A percentile compares a stretch with the other conserved stretches of the same genome.
phyloP scores from a whole-genome alignment of 2,888 invertebrate species.

The Melinopterus prodromus region DNA sequence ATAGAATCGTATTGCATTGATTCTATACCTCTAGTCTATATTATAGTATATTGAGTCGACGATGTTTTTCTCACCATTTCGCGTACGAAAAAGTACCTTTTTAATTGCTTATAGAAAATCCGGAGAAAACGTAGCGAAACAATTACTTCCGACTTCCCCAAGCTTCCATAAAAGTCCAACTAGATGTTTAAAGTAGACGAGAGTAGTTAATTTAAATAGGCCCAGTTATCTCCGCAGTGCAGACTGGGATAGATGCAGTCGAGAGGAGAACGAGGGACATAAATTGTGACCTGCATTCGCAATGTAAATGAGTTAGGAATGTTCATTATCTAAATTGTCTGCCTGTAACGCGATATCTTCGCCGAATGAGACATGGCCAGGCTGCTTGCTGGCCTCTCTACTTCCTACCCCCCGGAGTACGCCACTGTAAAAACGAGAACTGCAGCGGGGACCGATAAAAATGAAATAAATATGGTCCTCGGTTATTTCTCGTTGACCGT shows the following conservation, averaged over 20 bases:
- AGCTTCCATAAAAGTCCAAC: neutral
- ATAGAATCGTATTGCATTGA: too few relatives aligned
- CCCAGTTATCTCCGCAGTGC: neutral
- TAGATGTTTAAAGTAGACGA: neutral
- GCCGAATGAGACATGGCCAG: slow-evolving; percentile 46
- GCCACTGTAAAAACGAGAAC: slow-evolving; percentile 40
- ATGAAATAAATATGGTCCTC: slow-evolving; percentile 46
- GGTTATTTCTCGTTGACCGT: neutral
- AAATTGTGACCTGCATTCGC: slow-evolving; percentile 43
- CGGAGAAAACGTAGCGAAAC: neutral
- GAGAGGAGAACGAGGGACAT: neutral
- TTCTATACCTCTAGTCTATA: too few relatives aligned
- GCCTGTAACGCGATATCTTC: slow-evolving; percentile 51
- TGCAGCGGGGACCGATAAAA: slow-evolving; percentile 47
- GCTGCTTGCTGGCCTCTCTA: slow-evolving; percentile 38
- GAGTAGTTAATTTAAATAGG: neutral
- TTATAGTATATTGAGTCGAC: too few relatives aligned
- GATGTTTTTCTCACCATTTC: too few relatives aligned
- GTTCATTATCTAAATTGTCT: slow-evolving; percentile 56
- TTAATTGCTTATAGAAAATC: too few relatives aligned
- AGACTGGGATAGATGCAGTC: neutral
- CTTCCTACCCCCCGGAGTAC: neutral
- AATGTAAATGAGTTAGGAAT: slow-evolving; percentile 55
- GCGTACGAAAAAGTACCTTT: too few relatives aligned
- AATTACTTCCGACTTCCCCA: neutral